Percentiles rank a stretch among this genome's conserved stretches.
Conservation (phyloP, 2,797 vertebrate genomes). For the Scyliorhinus canicula region DNA sequence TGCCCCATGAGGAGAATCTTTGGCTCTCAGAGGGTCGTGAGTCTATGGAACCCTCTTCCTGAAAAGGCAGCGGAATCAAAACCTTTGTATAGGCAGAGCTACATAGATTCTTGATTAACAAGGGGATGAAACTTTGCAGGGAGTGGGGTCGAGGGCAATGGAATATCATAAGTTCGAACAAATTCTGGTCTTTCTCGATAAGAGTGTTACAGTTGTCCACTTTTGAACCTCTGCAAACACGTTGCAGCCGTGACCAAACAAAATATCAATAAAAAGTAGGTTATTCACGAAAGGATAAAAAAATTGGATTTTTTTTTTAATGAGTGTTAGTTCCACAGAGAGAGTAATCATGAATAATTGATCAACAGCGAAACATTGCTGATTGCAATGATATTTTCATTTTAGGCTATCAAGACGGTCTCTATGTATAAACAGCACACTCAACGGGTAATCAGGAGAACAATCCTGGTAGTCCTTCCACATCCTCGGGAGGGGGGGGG, state of each 20-base stretch:
- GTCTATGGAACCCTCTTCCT: too few species aligned
- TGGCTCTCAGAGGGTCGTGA: too few species aligned
- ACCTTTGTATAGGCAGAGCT: too few species aligned
- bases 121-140: too few species aligned
- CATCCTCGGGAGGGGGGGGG: background rate
- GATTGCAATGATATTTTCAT: constrained; percentile 1
- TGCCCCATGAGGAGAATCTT: too few species aligned
- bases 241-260: background rate
- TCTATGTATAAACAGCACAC: background rate
- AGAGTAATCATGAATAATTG: background rate
- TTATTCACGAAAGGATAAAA: background rate
- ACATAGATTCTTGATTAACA: too few species aligned
- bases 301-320: background rate
- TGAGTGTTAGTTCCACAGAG: background rate
- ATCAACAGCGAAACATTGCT: background rate
- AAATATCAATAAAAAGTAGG: background rate
- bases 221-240: background rate
- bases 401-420: background rate
- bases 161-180: background rate
- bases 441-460: background rate
- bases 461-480: too few species aligned
- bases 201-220: background rate
- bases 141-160: too few species aligned
- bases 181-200: background rate
- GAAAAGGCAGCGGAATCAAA: too few species aligned